Conservation (phyloP, 92 coral and sea anemone genomes). For the Parazoanthus swiftii region DNA sequence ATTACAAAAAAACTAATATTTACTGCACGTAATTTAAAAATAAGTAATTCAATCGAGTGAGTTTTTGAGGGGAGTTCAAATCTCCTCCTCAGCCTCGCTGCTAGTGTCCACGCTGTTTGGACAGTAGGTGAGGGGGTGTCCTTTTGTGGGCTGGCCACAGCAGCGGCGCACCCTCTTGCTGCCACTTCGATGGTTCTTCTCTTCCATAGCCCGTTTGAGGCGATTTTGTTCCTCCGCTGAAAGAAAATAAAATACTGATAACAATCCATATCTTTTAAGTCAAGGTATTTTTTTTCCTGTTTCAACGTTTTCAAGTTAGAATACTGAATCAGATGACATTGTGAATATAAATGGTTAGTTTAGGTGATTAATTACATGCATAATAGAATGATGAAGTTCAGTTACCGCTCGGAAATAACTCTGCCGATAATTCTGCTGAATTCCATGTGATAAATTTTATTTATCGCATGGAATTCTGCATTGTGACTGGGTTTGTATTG, state of each 20-base stretch:
- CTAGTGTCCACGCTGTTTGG: neutral
- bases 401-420: slow-evolving; percentile 31
- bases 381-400: slow-evolving; percentile 11
- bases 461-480: no score
- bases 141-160: slow-evolving; percentile 40
- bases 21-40: no score
- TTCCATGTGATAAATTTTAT: no score
- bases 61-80: neutral
- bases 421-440: no score
- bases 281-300: slow-evolving; percentile 10
- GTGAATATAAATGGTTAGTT: neutral
- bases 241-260: slow-evolving; percentile 20
- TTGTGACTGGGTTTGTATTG: no score
- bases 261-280: neutral
- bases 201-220: slow-evolving; percentile 34
- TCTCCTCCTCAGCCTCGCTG: neutral
- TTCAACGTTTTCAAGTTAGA: neutral
- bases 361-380: slow-evolving; percentile 20
- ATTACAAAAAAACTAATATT: no score
- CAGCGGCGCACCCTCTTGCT: slow-evolving; percentile 34
- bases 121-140: slow-evolving; percentile 35
- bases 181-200: slow-evolving; percentile 9
- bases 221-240: slow-evolving; percentile 32
- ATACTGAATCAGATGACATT: slow-evolving; percentile 25
- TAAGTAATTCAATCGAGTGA: no score